A percentile compares a stretch with the other conserved stretches of the same genome.
Evolutionary conservation across 2,888 invertebrate genomes (phyloP).

Genomic region (Cerastoderma edule): DNA sequence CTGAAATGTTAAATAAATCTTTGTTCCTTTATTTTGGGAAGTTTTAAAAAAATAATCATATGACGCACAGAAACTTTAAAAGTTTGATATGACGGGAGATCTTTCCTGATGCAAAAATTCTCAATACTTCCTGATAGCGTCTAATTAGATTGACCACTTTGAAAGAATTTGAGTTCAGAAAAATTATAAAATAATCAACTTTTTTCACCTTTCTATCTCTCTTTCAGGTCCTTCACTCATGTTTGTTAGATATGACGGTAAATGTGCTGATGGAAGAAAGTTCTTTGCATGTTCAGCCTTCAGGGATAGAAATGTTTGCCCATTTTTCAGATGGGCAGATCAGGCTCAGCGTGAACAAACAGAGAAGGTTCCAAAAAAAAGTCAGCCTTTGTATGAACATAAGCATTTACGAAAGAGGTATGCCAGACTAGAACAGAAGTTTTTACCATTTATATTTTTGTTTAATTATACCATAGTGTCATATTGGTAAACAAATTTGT

Average conservation of each 20-base stretch:
- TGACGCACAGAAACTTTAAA: too few species aligned
- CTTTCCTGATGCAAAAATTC: too few species aligned
- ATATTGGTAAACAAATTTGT: too few species aligned
- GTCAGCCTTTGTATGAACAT: conserved; percentile 74
- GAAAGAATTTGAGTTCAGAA: not conserved
- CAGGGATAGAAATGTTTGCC: conserved; percentile 91
- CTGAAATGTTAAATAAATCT: too few species aligned
- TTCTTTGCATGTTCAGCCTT: conserved; percentile 94
- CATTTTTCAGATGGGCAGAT: conserved; percentile 87
- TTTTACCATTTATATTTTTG: not conserved
- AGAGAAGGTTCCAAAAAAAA: conserved; percentile 85
- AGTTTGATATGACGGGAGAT: too few species aligned
- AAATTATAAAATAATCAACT: not conserved
- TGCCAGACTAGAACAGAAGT: not conserved
- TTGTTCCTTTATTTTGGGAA: too few species aligned
- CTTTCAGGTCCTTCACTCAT: conserved; percentile 19
- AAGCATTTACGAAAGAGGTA: conserved; percentile 61
- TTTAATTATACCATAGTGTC: not conserved
- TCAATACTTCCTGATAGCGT: too few species aligned
- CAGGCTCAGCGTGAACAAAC: conserved; percentile 85
- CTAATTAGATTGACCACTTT: too few species aligned
- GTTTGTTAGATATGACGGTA: conserved; percentile 1
- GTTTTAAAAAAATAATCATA: not conserved
- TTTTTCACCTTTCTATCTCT: not conserved
- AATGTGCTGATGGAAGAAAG: conserved; percentile 1